phyloP scores from a whole-genome alignment of 1,140 invertebrate genomes.

The Hylyphantes graminicola region DNA sequence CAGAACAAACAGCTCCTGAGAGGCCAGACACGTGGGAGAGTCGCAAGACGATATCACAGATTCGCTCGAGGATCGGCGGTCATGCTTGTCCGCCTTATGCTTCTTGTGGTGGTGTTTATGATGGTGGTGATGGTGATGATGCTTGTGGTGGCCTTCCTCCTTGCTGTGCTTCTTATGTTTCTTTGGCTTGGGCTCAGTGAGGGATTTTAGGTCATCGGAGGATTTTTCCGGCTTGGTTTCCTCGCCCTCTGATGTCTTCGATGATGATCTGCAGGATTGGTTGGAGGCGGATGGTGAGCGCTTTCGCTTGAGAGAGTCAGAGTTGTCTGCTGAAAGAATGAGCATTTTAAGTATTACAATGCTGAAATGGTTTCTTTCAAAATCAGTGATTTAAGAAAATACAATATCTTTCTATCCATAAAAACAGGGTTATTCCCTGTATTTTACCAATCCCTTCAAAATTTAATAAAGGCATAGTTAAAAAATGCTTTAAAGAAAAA shows the following conservation, averaged over 20 bases:
- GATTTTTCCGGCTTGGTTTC: constrained; percentile 14
- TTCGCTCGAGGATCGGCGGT: constrained; percentile 59
- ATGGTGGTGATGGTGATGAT: constrained; percentile 81
- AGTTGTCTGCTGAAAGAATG: too few relatives aligned
- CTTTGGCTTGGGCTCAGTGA: constrained; percentile 66
- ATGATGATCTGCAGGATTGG: constrained; percentile 42
- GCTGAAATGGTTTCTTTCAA: constrained; percentile 1
- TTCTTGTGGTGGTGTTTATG: constrained; percentile 78
- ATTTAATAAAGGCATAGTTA: too few relatives aligned
- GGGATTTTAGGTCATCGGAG: constrained; percentile 7
- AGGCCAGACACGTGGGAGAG: constrained; percentile 4
- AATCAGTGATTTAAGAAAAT: neutral
- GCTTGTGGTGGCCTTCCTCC: constrained; percentile 58
- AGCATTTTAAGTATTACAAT: neutral
- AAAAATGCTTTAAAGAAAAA: too few relatives aligned
- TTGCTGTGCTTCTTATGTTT: constrained; percentile 74
- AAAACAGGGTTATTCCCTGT: neutral
- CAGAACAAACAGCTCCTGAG: constrained; percentile 39
- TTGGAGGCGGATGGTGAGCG: constrained; percentile 36
- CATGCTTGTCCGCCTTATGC: constrained; percentile 63
- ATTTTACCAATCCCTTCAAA: too few relatives aligned
- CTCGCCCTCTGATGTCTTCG: neutral
- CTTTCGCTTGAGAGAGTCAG: constrained; percentile 6
- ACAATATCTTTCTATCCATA: neutral
- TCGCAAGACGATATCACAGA: constrained; percentile 52